Percentiles rank a stretch among this genome's conserved stretches.
These are phyloP conservation scores for Pocillopora damicornis DNA, from an alignment of 64 coral and sea anemone species.

Conservation along the genomic window DNA sequence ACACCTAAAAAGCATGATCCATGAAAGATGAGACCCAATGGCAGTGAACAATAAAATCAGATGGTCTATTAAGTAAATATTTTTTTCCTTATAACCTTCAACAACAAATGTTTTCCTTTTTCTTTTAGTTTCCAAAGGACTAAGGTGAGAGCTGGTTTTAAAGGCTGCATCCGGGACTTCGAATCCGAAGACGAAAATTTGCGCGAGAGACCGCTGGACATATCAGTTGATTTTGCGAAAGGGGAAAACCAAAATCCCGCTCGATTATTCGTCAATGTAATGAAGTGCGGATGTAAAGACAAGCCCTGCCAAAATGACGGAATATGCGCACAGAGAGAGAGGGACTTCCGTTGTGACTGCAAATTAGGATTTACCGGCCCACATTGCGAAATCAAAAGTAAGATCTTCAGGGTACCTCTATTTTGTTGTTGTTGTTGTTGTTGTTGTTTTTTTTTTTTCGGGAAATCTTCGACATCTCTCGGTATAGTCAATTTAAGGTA, in stretches of 20 bases:
- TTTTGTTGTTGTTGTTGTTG: no score
- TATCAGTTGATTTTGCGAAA: not conserved
- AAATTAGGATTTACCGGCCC: slow-evolving; percentile 62
- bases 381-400: slow-evolving; percentile 50
- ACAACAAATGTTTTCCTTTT: not conserved
- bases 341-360: slow-evolving; percentile 78
- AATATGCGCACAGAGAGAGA: slow-evolving; percentile 15
- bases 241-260: not conserved
- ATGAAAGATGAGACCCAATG: no score
- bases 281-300: slow-evolving; percentile 60
- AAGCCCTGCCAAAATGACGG: slow-evolving; percentile 44
- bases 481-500: no score
- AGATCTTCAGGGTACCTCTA: not conserved
- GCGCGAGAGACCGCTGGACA: slow-evolving; percentile 40
- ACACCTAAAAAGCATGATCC: no score
- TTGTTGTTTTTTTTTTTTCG: no score
- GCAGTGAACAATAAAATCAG: no score
- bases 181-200: slow-evolving; percentile 38
- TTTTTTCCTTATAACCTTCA: not conserved
- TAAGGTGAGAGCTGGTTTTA: slow-evolving; percentile 19
- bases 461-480: no score
- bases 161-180: slow-evolving; percentile 64
- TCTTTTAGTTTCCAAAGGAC: slow-evolving; percentile 36
- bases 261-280: not conserved
- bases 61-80: no score